A percentile compares a stretch with the other conserved stretches of the same genome.
phyloP scores from a whole-genome alignment of 23 tunicate genomes.

The Halocynthia roretzi region DNA sequence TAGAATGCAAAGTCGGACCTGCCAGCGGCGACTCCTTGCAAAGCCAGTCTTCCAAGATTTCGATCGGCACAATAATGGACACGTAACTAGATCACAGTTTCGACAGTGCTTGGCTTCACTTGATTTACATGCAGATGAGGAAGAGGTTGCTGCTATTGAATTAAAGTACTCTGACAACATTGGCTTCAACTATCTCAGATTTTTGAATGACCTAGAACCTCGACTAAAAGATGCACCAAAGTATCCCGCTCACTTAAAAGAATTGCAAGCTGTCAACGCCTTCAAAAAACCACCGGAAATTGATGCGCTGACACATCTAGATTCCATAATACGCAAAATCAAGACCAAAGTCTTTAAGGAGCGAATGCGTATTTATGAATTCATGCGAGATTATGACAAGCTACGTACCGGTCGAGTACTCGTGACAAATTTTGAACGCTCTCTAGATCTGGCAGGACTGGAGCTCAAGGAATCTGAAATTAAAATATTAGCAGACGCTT shows the following conservation, averaged over 20 bases:
- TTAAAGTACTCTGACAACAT: slow-evolving; percentile 52
- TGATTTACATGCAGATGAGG: slow-evolving; percentile 71
- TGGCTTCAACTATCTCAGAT: slow-evolving; percentile 73
- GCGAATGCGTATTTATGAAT: slow-evolving; percentile 76
- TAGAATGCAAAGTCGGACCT: slow-evolving; percentile 58
- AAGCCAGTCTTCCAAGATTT: slow-evolving; percentile 96
- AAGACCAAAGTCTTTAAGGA: slow-evolving; percentile 62
- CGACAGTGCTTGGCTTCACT: slow-evolving; percentile 65
- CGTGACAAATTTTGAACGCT: slow-evolving; percentile 44
- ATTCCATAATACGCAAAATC: slow-evolving; percentile 58
- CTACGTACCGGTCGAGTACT: slow-evolving; percentile 58
- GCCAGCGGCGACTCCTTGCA: slow-evolving; percentile 54
- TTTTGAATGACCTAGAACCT: slow-evolving; percentile 63
- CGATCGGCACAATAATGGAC: slow-evolving; percentile 86
- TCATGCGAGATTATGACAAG: slow-evolving; percentile 92
- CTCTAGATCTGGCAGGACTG: slow-evolving; percentile 75
- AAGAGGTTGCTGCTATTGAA: slow-evolving; percentile 64
- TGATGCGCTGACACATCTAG: slow-evolving; percentile 38
- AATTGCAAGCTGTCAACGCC: slow-evolving; percentile 61
- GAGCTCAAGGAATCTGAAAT: slow-evolving; percentile 88
- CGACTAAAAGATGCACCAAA: slow-evolving; percentile 34
- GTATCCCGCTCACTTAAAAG: slow-evolving; percentile 53
- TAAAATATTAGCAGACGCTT: slow-evolving; percentile 41
- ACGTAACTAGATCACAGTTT: slow-evolving; percentile 73
- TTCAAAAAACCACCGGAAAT: slow-evolving; percentile 81